Percentiles rank a stretch among this genome's conserved stretches.
Conservation (phyloP, 2,888 invertebrate species). For the Brachypterus glaber region DNA sequence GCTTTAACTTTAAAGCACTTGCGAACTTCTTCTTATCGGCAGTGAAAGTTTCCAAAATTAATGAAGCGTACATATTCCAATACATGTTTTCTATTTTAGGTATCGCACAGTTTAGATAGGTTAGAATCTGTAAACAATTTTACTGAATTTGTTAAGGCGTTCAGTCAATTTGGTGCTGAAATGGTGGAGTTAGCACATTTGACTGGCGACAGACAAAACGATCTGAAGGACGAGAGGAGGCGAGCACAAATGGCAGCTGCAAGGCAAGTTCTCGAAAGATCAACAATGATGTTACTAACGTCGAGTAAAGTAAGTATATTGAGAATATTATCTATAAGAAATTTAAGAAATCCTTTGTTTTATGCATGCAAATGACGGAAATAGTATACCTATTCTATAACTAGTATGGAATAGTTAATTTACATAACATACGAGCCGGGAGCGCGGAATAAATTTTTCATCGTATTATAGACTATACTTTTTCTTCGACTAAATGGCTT, state of each 20-base stretch:
- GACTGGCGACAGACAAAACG: constrained; percentile 74
- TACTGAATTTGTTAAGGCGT: constrained; percentile 96
- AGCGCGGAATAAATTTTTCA: too few relatives aligned
- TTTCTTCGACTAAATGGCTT: too few relatives aligned
- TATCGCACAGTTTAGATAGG: constrained; percentile 71
- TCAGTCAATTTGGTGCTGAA: constrained; percentile 95
- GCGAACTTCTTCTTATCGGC: too few relatives aligned
- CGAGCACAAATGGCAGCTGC: constrained; percentile 95
- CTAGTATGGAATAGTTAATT: too few relatives aligned
- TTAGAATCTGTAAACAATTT: constrained; percentile 83
- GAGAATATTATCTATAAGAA: too few relatives aligned
- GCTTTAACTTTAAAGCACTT: too few relatives aligned
- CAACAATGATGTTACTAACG: constrained; percentile 93
- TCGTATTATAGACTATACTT: too few relatives aligned
- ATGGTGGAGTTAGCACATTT: constrained; percentile 98
- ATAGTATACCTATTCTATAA: too few relatives aligned
- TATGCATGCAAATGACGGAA: too few relatives aligned
- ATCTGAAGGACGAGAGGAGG: constrained; percentile 84
- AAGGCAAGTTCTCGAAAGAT: constrained; percentile 86
- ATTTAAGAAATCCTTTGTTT: too few relatives aligned
- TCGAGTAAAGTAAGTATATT: constrained; percentile 73
- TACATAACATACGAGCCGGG: too few relatives aligned
- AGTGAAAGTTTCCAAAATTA: too few relatives aligned
- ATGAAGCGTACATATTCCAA: background rate
- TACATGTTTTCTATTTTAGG: constrained; percentile 40